phyloP scores from a whole-genome alignment of 2,113 vertebrate genomes.

The Serilophus lunatus region DNA sequence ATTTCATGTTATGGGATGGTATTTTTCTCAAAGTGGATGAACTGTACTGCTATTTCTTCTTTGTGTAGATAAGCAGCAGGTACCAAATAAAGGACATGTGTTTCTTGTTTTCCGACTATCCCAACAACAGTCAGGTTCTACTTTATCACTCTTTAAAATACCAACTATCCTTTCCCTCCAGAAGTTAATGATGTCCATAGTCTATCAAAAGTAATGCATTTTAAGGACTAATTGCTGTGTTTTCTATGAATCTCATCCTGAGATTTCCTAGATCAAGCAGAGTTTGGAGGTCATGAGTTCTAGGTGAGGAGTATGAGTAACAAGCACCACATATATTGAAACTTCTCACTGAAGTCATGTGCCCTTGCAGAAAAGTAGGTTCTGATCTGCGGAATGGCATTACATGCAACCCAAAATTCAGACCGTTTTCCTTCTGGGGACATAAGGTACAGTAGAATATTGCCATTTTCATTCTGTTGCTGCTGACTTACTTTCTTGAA shows the following conservation, averaged over 20 bases:
- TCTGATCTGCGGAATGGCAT: neutral
- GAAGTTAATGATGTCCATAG: neutral
- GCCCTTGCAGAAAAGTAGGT: neutral
- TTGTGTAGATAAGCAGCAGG: neutral
- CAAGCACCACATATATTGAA: neutral
- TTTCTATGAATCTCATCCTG: neutral
- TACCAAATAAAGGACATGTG: constrained; percentile 31
- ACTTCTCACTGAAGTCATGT: neutral
- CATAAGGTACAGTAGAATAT: neutral
- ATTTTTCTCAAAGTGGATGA: constrained; percentile 4
- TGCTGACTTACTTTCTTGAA: constrained; percentile 38
- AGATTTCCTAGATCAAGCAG: neutral
- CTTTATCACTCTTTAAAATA: neutral
- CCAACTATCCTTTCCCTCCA: neutral
- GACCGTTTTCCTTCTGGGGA: constrained; percentile 2
- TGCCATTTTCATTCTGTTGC: constrained; percentile 21
- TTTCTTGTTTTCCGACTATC: neutral
- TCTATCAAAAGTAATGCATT: neutral
- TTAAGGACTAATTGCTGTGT: neutral
- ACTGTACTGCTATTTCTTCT: neutral
- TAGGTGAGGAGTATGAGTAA: neutral
- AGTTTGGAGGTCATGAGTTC: neutral
- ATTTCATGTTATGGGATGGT: constrained; percentile 4
- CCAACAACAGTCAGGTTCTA: neutral
- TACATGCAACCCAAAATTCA: neutral